Evolutionary conservation across 2,113 vertebrate genomes (phyloP), one percentile per base, ranked within the genome.

Genomic region (Nycticorax nycticorax): DNA sequence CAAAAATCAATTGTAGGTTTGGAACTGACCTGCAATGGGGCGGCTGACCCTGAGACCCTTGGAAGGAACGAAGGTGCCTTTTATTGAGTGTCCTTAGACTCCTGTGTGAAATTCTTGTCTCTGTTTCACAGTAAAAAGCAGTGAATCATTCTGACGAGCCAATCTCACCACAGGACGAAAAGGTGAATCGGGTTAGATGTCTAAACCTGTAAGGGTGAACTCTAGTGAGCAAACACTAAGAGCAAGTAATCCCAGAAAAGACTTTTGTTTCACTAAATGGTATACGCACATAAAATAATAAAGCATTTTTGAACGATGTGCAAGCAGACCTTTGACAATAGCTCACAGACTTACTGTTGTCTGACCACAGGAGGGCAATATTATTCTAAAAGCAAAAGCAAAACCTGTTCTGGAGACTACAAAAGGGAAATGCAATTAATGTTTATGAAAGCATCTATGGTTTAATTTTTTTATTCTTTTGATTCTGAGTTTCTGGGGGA

Each of bases 281-380:
- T 19, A 37, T 3, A 5, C 1, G 26, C n/a, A 59, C 30, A 24
- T 14, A 12, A 45, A 62, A 43, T 37, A 71, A 63, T 10, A 15
- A 64, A 35, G 57, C 20, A 6, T 2, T 1, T 52, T 39, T 33
- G 37, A 63, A 37, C 10, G 64, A 43, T 0, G 0, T 22, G 56
- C 33, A 17, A 4, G 41, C 60, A 84, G 86, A 59, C 26, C 52
- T 52, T 33, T 11, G 37, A 22, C 56, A 52, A 17, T 3, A 53
- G 43, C 10, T 71, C 28, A 30, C 0, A 3, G 62, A 17, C 27
- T 78, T 96, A 55, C 64, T 30, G 64, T 37, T 71, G 60, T 75
- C 76, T 85, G 93, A 91, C 95, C 96, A 96, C 96, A 66, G 67
- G 94, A 93, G 96, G 96, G 96, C 96, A 95, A 85, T 68, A 37